Evolutionary conservation across 2,888 invertebrate genomes (phyloP).

Genomic region (Lingula anatina): DNA sequence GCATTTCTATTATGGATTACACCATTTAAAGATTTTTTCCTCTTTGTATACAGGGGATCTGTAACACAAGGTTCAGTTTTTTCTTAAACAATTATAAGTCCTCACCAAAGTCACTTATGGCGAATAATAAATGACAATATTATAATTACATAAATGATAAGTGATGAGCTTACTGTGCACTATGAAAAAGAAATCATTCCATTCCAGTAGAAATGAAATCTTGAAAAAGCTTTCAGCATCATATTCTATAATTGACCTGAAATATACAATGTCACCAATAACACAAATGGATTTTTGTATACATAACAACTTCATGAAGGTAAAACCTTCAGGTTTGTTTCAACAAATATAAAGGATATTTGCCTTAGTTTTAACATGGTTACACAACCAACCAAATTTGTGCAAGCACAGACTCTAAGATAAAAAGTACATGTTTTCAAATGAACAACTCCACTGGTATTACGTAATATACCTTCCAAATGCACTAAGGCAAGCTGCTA

Average conservation of each 20-base stretch:
- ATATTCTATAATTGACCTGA: conserved; percentile 55
- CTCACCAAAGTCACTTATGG: background rate
- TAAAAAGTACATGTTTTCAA: background rate
- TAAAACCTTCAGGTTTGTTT: too few species aligned
- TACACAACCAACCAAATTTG: too few species aligned
- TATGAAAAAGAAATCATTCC: conserved; percentile 63
- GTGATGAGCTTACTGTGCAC: conserved; percentile 53
- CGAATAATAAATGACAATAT: background rate
- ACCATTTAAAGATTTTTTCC: background rate
- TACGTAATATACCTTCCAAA: conserved; percentile 49
- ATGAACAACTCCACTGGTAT: background rate
- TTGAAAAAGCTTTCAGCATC: conserved; percentile 54
- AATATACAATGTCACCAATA: too few species aligned
- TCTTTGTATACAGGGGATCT: background rate
- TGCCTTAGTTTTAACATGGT: too few species aligned
- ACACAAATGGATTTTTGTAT: too few species aligned
- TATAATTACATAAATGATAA: background rate
- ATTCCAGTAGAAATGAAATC: conserved; percentile 61
- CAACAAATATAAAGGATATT: too few species aligned
- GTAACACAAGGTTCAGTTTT: background rate
- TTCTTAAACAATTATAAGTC: background rate
- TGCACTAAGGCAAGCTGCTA: conserved; percentile 51
- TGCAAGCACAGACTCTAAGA: background rate
- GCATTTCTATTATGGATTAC: background rate
- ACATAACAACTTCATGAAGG: too few species aligned